Conservation (phyloP, 2,797 vertebrate species). For the Leptoclinus maculatus region DNA sequence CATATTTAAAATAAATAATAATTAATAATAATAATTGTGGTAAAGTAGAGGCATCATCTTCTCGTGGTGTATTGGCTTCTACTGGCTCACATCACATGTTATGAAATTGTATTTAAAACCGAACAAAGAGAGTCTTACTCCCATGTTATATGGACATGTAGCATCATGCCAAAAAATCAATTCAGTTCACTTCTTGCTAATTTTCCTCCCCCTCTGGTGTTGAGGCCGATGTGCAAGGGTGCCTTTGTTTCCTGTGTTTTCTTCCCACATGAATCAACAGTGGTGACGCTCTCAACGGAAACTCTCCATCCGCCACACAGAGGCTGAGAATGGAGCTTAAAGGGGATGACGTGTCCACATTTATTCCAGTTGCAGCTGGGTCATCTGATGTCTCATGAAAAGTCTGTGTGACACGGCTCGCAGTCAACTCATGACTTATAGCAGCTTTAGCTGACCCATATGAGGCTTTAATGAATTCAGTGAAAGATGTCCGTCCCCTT, state of each 20-base stretch:
- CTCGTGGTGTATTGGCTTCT: not conserved
- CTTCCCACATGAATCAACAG: slow-evolving; percentile 44
- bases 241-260: slow-evolving; percentile 41
- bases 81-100: not conserved
- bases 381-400: slow-evolving; percentile 64
- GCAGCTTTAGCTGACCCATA: not conserved
- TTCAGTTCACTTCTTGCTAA: slow-evolving; percentile 1
- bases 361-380: slow-evolving; percentile 58
- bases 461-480: not conserved
- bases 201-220: slow-evolving; percentile 11
- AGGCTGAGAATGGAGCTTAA: slow-evolving; percentile 28
- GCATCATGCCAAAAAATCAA: slow-evolving; percentile 2
- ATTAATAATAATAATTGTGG: not conserved
- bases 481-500: not conserved
- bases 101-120: not conserved
- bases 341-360: slow-evolving; percentile 44
- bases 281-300: slow-evolving; percentile 43
- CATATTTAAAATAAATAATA: not conserved
- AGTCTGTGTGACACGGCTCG: slow-evolving; percentile 26
- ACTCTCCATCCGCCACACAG: slow-evolving; percentile 35
- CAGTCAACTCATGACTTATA: slow-evolving; percentile 27
- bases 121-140: not conserved
- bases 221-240: slow-evolving; percentile 27
- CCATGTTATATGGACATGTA: not conserved
- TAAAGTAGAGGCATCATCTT: not conserved